A percentile compares a stretch with the other conserved stretches of the same genome.
phyloP scores from a whole-genome alignment of 1,140 invertebrate species.

The Apolygus lucorum region DNA sequence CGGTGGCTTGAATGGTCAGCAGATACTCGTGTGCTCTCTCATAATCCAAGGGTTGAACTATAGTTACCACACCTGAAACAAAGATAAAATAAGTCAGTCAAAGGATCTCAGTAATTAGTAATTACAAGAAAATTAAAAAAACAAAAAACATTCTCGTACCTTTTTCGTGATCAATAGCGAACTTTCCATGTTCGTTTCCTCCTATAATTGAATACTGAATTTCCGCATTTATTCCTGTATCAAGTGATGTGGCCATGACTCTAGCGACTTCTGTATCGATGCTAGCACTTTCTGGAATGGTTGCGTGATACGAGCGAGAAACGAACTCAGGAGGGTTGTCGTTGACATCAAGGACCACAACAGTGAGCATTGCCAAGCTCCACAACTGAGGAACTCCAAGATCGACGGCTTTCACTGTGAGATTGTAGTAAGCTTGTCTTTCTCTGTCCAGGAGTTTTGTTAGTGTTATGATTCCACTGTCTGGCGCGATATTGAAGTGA shows the following conservation, averaged over 20 bases:
- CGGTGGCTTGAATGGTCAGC: constrained; percentile 80
- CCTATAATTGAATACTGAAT: constrained; percentile 82
- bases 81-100: no score
- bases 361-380: constrained; percentile 46
- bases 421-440: constrained; percentile 69
- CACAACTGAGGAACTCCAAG: constrained; percentile 60
- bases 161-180: constrained; percentile 58
- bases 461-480: constrained; percentile 74
- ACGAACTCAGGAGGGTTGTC: constrained; percentile 69
- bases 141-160: no score
- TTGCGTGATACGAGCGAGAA: constrained; percentile 50
- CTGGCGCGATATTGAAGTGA: constrained; percentile 49
- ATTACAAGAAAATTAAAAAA: no score
- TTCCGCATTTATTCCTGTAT: constrained; percentile 86
- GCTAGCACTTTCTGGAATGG: constrained; percentile 62
- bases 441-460: constrained; percentile 78
- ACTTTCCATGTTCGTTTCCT: constrained; percentile 80
- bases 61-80: constrained; percentile 54
- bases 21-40: constrained; percentile 79
- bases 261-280: constrained; percentile 66
- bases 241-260: constrained; percentile 82
- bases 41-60: constrained; percentile 71
- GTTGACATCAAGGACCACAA: constrained; percentile 74
- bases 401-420: constrained; percentile 73
- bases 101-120: not conserved